Base-by-base conservation (phyloP, 2,888 invertebrate genomes). In the Aspidiotus destructor region DNA sequence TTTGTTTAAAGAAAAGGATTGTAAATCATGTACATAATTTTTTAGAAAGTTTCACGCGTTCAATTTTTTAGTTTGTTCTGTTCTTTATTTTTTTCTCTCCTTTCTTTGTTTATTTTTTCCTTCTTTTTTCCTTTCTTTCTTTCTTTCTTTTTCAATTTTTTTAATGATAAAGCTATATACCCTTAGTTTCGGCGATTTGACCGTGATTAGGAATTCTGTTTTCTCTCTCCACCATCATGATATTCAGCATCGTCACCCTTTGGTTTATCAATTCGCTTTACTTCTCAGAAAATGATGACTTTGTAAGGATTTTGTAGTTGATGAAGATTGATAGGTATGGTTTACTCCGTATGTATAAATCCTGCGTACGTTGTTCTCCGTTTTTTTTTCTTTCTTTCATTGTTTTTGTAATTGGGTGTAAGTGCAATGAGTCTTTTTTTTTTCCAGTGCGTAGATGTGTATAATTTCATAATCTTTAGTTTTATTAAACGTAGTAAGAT, bases 361-460 rank as follows among this genome's bases (percentile, higher is more conserved):
- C 28, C 7, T 10, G 6, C 48, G 44, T 54, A 16, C 41, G 41
- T 58, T 63, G 15, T 62, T 53, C 40, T 41, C 40, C 28, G 17
- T 13, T 9, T 8, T 48, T 52, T 41, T 67, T 60, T 58, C 58
- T 55, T 17, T 58, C 48, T 48, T 48, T 48, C 28, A 28, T 28
- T 48, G 10, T n/a, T 48, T 48, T 48, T 48, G 48, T 58, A 58
- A 17, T 65, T 67, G 67, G 67, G 67, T 67, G 67, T 60, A 28
- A 28, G 67, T 67, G 67, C 67, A 67, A 67, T 67, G 60, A 67
- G 67, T 28, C 17, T 58, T 58, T n/a, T 58, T 6, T 16, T 58
- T 16, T 28, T 28, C 28, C 28, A 28, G 28, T 28, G 28, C 28
- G 1, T 28, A 28, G 28, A 28, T 28, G 28, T 28, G 28, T 28